Percentiles rank a stretch among this genome's conserved stretches.
Evolutionary conservation across 2,113 vertebrate genomes (phyloP).

Genomic region (Phodopus roborovskii): DNA sequence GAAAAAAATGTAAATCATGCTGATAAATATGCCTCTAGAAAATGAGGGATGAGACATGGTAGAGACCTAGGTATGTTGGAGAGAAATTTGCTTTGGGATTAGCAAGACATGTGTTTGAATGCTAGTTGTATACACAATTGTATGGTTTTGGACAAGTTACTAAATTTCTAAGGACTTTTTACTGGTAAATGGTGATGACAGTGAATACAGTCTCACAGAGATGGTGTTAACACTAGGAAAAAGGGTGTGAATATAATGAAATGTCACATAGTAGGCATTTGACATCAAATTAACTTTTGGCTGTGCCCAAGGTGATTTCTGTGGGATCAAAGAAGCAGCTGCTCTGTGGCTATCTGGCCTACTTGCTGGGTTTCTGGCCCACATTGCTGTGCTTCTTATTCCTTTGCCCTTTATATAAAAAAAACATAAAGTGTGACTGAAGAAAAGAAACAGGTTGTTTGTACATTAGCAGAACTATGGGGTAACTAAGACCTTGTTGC

Average conservation of each 20-base stretch:
- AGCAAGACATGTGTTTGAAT: conserved; percentile 28
- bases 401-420: not conserved
- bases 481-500: conserved; percentile 30
- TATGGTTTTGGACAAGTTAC: conserved; percentile 2
- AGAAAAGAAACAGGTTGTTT: not conserved
- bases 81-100: conserved; percentile 20
- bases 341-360: not conserved
- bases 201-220: not conserved
- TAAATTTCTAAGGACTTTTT: conserved; percentile 37
- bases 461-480: not conserved
- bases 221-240: conserved; percentile 22
- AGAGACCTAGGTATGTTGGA: not conserved
- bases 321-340: not conserved
- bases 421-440: not conserved
- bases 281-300: not conserved
- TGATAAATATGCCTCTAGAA: conserved; percentile 19
- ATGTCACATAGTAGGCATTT: not conserved
- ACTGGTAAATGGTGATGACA: not conserved
- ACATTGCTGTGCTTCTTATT: not conserved
- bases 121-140: not conserved
- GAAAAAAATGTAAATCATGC: not conserved
- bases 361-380: not conserved
- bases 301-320: not conserved
- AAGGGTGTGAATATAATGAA: conserved; percentile 15
- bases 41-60: conserved; percentile 19